phyloP scores from a whole-genome alignment of 2,888 invertebrate species.

The Tetragonisca angustula region DNA sequence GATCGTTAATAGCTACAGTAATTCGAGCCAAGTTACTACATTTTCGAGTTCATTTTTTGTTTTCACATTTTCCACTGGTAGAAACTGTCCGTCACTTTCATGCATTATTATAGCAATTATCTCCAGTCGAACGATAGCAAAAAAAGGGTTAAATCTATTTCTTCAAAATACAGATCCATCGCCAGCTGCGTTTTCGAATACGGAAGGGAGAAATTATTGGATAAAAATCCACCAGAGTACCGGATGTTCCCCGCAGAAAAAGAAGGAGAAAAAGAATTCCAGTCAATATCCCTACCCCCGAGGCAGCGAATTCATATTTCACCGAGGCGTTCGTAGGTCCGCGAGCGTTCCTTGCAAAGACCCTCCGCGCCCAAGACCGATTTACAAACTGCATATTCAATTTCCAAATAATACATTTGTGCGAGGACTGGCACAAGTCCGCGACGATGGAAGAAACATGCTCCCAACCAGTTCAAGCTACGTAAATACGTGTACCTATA shows the following conservation, averaged over 20 bases:
- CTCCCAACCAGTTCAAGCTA: neutral
- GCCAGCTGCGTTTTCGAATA: neutral
- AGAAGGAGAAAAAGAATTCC: neutral
- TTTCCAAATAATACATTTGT: conserved; percentile 53
- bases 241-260: neutral
- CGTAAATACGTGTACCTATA: conserved; percentile 3
- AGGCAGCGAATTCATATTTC: conserved; percentile 45
- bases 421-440: neutral
- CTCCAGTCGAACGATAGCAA: no score
- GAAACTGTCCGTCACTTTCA: no score
- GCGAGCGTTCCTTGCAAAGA: conserved; percentile 32
- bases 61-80: no score
- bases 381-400: conserved; percentile 66
- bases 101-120: no score
- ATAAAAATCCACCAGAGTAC: neutral
- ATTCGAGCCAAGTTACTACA: no score
- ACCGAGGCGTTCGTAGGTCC: conserved; percentile 9
- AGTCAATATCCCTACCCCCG: conserved; percentile 12
- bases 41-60: no score
- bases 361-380: conserved; percentile 41
- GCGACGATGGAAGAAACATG: conserved; percentile 36
- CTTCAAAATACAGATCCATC: neutral
- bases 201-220: no score
- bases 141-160: neutral
- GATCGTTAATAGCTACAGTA: no score